phyloP scores from a whole-genome alignment of 2,113 vertebrate genomes.

The Jaculus jaculus region DNA sequence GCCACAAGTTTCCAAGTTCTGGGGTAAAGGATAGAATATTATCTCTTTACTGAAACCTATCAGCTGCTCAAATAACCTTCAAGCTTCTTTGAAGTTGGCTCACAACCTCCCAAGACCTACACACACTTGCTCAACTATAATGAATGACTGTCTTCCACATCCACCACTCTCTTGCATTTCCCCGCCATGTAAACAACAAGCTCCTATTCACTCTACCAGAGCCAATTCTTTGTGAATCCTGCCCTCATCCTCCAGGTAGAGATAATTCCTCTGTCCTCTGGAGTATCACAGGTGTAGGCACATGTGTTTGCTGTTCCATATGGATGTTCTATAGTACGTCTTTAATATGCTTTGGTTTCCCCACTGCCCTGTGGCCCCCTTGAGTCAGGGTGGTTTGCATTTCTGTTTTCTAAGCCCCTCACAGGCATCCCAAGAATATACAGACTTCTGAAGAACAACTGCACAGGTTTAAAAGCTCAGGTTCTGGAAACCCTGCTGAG shows the following conservation, averaged over 20 bases:
- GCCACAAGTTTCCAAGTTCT: not conserved
- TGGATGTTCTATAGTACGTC: not conserved
- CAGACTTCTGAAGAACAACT: not conserved
- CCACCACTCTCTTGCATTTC: not conserved
- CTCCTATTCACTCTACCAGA: not conserved
- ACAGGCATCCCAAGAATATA: not conserved
- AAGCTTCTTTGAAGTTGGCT: not conserved
- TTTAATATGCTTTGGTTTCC: not conserved
- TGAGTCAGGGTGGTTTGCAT: not conserved
- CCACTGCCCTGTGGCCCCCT: not conserved
- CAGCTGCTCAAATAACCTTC: not conserved
- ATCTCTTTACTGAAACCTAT: not conserved
- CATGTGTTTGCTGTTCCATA: not conserved
- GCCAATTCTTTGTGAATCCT: not conserved
- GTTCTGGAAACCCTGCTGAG: not conserved
- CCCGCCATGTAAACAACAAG: not conserved
- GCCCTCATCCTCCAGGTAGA: not conserved
- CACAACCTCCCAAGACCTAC: too few species aligned
- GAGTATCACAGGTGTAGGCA: not conserved
- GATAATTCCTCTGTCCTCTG: not conserved
- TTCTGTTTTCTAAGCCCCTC: not conserved
- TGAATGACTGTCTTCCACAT: not conserved
- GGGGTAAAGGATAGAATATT: not conserved
- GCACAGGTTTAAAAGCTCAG: not conserved
- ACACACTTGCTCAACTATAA: not conserved